These are phyloP conservation scores for Aleiodes alternator DNA, from an alignment of 2,888 invertebrate genomes.

Conservation along the genomic window DNA sequence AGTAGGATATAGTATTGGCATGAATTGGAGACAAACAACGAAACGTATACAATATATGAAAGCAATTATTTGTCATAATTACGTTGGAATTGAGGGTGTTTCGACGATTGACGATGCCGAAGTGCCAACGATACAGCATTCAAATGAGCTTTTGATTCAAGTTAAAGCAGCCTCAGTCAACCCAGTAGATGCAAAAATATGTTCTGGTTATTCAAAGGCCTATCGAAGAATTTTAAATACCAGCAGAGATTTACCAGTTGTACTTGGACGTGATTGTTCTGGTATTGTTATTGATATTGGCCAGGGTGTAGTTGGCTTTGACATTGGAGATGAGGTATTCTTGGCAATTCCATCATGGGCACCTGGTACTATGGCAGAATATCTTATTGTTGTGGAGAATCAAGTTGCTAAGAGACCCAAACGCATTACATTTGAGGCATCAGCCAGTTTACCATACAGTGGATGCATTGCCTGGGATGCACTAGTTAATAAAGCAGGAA, in stretches of 20 bases:
- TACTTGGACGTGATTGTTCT: constrained; percentile 80
- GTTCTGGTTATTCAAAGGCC: constrained; percentile 77
- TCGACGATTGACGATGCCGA: constrained; percentile 77
- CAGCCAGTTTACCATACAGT: constrained; percentile 80
- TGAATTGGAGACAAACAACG: constrained; percentile 67
- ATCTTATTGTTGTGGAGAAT: constrained; percentile 77
- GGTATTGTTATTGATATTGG: constrained; percentile 81
- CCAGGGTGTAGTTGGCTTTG: constrained; percentile 78
- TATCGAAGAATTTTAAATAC: constrained; percentile 74
- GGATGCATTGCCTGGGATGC: constrained; percentile 79
- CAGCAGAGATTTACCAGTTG: constrained; percentile 77
- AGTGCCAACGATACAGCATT: constrained; percentile 77
- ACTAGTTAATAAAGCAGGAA: constrained; percentile 74
- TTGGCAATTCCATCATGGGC: constrained; percentile 79
- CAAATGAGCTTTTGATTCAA: constrained; percentile 79
- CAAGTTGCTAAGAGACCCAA: constrained; percentile 78
- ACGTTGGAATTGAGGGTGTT: constrained; percentile 76
- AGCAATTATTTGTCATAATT: constrained; percentile 76
- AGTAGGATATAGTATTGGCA: constrained; percentile 74
- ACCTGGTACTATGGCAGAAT: constrained; percentile 78
- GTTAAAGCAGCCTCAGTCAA: constrained; percentile 81
- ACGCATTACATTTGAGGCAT: constrained; percentile 79
- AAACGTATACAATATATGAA: constrained; percentile 75
- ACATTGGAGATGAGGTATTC: constrained; percentile 82
- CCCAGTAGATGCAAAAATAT: constrained; percentile 79